phyloP scores from a whole-genome alignment of 2,797 vertebrate genomes.

The Syndactyla subalaris region DNA sequence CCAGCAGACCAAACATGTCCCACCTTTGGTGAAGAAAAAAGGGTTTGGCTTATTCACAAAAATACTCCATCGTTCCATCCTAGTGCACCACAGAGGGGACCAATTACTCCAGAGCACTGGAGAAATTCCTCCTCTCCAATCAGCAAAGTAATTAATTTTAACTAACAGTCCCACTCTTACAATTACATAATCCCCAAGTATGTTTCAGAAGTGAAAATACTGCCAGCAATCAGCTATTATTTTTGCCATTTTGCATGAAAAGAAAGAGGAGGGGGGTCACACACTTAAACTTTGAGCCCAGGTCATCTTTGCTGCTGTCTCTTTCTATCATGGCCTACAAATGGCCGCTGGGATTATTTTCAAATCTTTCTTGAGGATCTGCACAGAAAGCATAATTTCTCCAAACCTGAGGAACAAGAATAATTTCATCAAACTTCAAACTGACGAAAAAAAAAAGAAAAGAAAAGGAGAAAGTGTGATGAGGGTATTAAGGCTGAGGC shows the following conservation, averaged over 20 bases:
- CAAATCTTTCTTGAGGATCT: background rate
- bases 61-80: background rate
- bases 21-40: background rate
- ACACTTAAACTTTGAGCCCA: background rate
- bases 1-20: background rate
- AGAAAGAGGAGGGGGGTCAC: background rate
- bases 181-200: background rate
- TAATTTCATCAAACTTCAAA: background rate
- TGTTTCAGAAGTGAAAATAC: background rate
- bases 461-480: rapidly evolving
- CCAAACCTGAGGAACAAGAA: background rate
- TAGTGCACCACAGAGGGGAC: rapidly evolving
- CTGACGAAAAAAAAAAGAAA: background rate
- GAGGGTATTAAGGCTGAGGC: background rate
- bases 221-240: background rate
- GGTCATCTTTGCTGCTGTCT: background rate
- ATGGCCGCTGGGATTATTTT: background rate
- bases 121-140: background rate
- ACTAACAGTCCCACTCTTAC: background rate
- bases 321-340: background rate
- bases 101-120: rapidly evolving
- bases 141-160: background rate
- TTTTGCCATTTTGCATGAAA: background rate
- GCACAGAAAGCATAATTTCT: background rate
- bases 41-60: background rate